Evolutionary conservation across 1,140 invertebrate genomes (phyloP).

Genomic region (Laupala kohalensis): DNA sequence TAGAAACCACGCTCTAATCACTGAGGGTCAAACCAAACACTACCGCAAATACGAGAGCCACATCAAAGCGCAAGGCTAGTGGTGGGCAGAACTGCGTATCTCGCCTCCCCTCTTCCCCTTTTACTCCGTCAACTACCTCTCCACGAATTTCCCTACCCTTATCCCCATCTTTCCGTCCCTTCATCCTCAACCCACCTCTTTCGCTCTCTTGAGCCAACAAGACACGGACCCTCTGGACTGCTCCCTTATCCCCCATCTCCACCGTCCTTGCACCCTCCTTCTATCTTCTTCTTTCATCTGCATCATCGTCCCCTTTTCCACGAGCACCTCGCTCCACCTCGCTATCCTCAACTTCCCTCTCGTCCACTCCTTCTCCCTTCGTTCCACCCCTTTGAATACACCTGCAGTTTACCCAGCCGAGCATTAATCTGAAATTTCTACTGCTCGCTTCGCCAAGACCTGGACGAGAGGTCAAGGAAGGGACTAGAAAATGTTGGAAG

Average conservation of each 20-base stretch:
- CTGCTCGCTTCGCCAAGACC: background rate
- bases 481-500: background rate
- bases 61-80: background rate
- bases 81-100: background rate
- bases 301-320: too few species aligned
- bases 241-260: too few species aligned
- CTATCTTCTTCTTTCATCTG: background rate
- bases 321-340: too few species aligned
- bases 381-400: background rate
- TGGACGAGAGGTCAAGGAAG: background rate
- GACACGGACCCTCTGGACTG: background rate
- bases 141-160: background rate
- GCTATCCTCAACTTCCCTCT: background rate
- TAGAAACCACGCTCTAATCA: background rate
- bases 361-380: background rate
- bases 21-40: background rate
- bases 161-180: background rate
- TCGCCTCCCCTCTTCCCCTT: background rate
- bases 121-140: background rate
- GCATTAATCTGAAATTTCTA: background rate
- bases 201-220: background rate
- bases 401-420: background rate
- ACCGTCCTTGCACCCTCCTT: too few species aligned
- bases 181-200: background rate
- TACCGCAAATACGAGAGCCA: background rate